Conservation (phyloP, 2,113 vertebrate species). For the Ophthalmolycus amberensis region DNA sequence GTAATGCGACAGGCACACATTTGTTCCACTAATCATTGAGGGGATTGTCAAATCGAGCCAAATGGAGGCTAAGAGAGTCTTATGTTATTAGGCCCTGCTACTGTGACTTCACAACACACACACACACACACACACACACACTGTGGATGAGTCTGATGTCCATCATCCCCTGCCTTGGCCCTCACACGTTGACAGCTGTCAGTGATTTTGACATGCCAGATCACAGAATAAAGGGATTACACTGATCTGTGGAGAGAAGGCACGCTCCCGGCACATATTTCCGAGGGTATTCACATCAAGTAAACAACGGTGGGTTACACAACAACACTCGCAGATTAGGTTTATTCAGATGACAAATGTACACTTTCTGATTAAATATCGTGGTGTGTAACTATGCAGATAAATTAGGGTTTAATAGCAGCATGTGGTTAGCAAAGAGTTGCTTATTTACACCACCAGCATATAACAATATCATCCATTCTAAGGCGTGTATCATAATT, state of each 20-base stretch:
- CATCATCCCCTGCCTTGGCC: conserved; percentile 31
- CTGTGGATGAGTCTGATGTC: conserved; percentile 20
- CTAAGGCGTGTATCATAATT: background rate
- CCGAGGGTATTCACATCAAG: background rate
- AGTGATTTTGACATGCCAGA: conserved; percentile 52
- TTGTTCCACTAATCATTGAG: conserved; percentile 73
- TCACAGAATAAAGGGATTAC: conserved; percentile 52
- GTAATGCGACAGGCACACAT: conserved; percentile 70
- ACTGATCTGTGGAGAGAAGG: conserved; percentile 42
- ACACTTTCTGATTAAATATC: background rate
- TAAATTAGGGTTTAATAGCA: background rate
- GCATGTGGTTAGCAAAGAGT: background rate
- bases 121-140: conserved; percentile 17
- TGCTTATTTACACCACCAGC: background rate
- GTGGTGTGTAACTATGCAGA: background rate
- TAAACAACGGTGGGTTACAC: conserved; percentile 28
- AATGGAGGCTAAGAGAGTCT: conserved; percentile 65
- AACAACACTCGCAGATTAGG: conserved; percentile 6
- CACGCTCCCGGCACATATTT: conserved; percentile 21
- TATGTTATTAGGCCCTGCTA: conserved; percentile 52
- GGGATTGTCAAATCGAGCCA: conserved; percentile 57
- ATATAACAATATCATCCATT: background rate
- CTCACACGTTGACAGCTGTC: conserved; percentile 73
- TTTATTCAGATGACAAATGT: conserved; percentile 11
- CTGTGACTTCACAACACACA: background rate